phyloP scores from a whole-genome alignment of 2,888 invertebrate species.

The Sinhomidia bicolor region DNA sequence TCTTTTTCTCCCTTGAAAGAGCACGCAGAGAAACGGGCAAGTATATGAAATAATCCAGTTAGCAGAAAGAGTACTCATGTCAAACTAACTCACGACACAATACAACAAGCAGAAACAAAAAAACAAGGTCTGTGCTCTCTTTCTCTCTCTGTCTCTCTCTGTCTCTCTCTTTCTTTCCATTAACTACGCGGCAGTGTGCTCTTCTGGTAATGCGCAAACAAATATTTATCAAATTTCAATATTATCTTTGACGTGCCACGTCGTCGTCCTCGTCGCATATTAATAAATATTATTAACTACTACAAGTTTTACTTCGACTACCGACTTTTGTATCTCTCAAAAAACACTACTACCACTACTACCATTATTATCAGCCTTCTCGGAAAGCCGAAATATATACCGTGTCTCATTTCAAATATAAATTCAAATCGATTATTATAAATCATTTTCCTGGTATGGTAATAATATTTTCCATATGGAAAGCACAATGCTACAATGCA shows the following conservation, averaged over 20 bases:
- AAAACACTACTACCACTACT: not conserved
- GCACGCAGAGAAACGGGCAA: not conserved
- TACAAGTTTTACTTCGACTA: not conserved
- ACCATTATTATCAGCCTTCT: not conserved
- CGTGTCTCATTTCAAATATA: conserved; percentile 24
- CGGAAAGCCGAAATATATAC: not conserved
- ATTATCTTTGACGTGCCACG: not conserved
- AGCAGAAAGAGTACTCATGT: not conserved
- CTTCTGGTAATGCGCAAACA: not conserved
- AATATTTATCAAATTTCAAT: conserved; percentile 1
- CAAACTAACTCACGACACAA: not conserved
- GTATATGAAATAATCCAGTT: conserved; percentile 1
- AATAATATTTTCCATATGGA: conserved; percentile 4
- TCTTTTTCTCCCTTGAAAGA: conserved; percentile 21
- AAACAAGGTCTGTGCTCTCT: not conserved
- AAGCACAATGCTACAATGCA: not conserved
- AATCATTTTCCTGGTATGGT: conserved; percentile 18
- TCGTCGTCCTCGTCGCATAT: too few relatives aligned
- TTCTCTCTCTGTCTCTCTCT: too few relatives aligned
- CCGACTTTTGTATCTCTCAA: not conserved
- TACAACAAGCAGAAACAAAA: not conserved
- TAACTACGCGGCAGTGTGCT: too few relatives aligned
- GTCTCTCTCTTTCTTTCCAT: too few relatives aligned
- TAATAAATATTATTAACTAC: not conserved
- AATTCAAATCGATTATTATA: conserved; percentile 57